Percentiles rank a stretch among this genome's conserved stretches.
Conservation (phyloP, 1,140 invertebrate species). For the Bombus soroeensis region DNA sequence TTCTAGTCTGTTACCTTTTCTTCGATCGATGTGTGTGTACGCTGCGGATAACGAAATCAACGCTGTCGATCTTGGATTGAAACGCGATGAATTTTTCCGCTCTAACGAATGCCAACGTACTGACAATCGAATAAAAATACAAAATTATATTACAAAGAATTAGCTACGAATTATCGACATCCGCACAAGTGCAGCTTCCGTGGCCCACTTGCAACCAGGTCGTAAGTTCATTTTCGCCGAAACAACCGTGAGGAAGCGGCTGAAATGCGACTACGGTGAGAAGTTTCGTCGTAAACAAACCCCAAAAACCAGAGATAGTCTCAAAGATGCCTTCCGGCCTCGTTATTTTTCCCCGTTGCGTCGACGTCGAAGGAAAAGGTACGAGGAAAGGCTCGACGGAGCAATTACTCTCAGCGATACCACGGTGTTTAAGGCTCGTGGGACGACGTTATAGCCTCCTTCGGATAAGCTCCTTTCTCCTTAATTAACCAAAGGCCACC, state of each 20-base stretch:
- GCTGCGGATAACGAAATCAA: neutral
- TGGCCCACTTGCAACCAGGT: neutral
- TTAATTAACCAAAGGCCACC: conserved; percentile 70
- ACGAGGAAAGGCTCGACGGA: conserved; percentile 26
- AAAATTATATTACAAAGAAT: too few species aligned
- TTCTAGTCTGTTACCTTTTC: conserved; percentile 17
- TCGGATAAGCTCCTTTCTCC: conserved; percentile 68
- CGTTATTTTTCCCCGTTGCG: conserved; percentile 40
- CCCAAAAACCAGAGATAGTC: neutral
- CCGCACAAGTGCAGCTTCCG: neutral
- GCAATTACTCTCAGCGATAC: conserved; percentile 68
- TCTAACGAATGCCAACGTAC: neutral
- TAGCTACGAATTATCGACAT: neutral
- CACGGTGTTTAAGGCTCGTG: conserved; percentile 56
- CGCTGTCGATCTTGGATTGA: conserved; percentile 42
- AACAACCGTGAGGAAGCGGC: neutral
- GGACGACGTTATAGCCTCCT: conserved; percentile 61
- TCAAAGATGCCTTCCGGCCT: conserved; percentile 26
- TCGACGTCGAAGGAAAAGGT: conserved; percentile 42
- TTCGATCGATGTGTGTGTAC: conserved; percentile 51
- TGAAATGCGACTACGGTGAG: neutral
- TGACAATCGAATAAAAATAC: neutral
- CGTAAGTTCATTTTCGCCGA: neutral
- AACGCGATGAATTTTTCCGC: neutral
- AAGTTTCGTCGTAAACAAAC: neutral